Evolutionary conservation across 2,888 invertebrate genomes (phyloP), one percentile per base, ranked within the genome.

Genomic region (Tribolium freemani): DNA sequence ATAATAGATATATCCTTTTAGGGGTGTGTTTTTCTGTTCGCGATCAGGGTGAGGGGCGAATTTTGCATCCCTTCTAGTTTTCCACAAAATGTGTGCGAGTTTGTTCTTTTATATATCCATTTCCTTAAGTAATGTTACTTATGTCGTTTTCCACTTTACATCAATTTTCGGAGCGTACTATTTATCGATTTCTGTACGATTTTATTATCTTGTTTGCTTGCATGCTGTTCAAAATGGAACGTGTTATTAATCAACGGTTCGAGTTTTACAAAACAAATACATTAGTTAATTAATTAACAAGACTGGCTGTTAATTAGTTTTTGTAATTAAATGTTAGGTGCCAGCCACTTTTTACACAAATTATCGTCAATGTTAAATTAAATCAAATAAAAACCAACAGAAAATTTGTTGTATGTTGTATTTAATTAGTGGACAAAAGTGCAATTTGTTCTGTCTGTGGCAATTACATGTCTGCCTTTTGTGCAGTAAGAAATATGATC

Each of bases 111-210:
- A 56, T 56, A 79, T 76, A 79, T 80, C 80, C 80, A 81, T 82
- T 80, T 80, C 77, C 79, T 78, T 79, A 79, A 81, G 78, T 80
- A 79, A 79, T 75, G 78, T 78, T 77, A 77, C 77, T 77, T 77
- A 77, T 80, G 76, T 78, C 79, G 78, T 81, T 80, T 80, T 79
- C 78, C 79, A 79, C 79, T 81, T 81, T 81, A 75, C 78, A 79
- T 81, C 81, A 79, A 79, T 81, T 80, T 79, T 58, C 70, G 66
- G 57, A 63, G 71, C 73, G 69, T 76, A 69, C 73, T 78, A 73
- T 77, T 78, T 78, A 79, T 77, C 75, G 76, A 79, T 79, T 73
- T 71, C 66, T 76, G 76, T 77, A 73, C 76, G 76, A 77, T 79
- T 77, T 73, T 63, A 76, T 79, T 79, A 78, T 45, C 26, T 57